Evolutionary conservation across 2,888 invertebrate species (phyloP), one percentile per base, ranked within the genome.

Genomic region (Tubulanus polymorphus): DNA sequence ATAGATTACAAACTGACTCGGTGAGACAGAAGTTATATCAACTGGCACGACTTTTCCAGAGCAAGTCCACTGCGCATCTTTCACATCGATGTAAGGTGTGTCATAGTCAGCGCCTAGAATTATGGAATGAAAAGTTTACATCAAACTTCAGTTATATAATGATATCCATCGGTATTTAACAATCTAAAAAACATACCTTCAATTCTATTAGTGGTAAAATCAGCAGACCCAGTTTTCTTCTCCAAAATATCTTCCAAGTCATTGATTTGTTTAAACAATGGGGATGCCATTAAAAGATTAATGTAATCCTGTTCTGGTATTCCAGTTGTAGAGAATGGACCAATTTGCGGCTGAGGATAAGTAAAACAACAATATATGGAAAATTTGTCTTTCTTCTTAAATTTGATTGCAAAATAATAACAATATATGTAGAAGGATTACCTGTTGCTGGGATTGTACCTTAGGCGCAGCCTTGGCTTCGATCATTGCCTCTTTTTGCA

Each of bases 31-130:
- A 59, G 67, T 69, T 54, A 72, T 63, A 48, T 76, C 74, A 1
- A 67, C 67, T 1, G 73, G 72, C 18, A 55, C 56, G 10, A 76
- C 64, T 52, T 74, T 70, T 45, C 74, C 74, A 6, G 64, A 61
- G 53, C 71, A 72, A 23, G 65, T 53, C 73, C 74, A 75, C 62
- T 76, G 76, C 18, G 75, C 74, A 51, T 76, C 76, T 60, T 74
- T 75, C 3, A 72, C 69, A 56, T 75, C 76, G 45, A 76, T 69
- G 65, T 73, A 75, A 1, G 74, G 55, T 29, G 59, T 60, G 37
- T 59, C 62, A 61, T 76, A 74, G 59, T 76, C 75, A 10, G 65
- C 75, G 48, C 75, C 75, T 76, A 60, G 2, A 59, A 57, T 35
- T n/a, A 51, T 48, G 37, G 18, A 30, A 25, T 15, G 35, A n/a